phyloP scores from a whole-genome alignment of 2,113 vertebrate genomes.

The Hippocampus barbouri region DNA sequence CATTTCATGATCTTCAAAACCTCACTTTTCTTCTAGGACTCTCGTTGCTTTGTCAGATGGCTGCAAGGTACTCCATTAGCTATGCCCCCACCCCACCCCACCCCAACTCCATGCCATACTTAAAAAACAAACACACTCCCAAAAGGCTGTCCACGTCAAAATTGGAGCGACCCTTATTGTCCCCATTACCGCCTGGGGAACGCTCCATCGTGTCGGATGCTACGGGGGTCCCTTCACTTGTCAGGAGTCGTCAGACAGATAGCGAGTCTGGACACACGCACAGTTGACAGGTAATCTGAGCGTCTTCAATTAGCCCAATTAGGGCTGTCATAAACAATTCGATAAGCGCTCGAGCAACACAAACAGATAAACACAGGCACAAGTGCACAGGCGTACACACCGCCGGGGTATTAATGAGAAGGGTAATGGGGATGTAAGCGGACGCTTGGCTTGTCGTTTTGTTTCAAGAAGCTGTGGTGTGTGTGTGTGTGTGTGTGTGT shows the following conservation, averaged over 20 bases:
- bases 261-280: conserved; percentile 90
- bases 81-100: conserved; percentile 73
- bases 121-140: conserved; percentile 61
- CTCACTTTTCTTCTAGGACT: conserved; percentile 83
- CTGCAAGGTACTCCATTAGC: conserved; percentile 94
- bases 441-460: conserved; percentile 79
- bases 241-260: conserved; percentile 97
- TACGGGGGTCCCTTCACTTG: conserved; percentile 95
- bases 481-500: conserved; percentile 23
- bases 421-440: conserved; percentile 96
- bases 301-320: conserved; percentile 99
- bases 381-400: conserved; percentile 37
- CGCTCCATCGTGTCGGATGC: conserved; percentile 96
- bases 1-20: conserved; percentile 88
- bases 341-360: conserved; percentile 92
- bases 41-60: conserved; percentile 90
- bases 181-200: conserved; percentile 89
- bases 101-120: conserved; percentile 75
- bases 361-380: conserved; percentile 93
- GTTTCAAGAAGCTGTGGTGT: conserved; percentile 45
- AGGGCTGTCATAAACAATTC: conserved; percentile 99
- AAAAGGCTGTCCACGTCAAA: conserved; percentile 92
- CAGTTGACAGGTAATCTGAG: conserved; percentile 99
- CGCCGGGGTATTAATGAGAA: conserved; percentile 84
- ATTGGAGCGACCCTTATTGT: conserved; percentile 95